A percentile compares a stretch with the other conserved stretches of the same genome.
Evolutionary conservation across 2,888 invertebrate genomes (phyloP).

Genomic region (Monopis laevigella): DNA sequence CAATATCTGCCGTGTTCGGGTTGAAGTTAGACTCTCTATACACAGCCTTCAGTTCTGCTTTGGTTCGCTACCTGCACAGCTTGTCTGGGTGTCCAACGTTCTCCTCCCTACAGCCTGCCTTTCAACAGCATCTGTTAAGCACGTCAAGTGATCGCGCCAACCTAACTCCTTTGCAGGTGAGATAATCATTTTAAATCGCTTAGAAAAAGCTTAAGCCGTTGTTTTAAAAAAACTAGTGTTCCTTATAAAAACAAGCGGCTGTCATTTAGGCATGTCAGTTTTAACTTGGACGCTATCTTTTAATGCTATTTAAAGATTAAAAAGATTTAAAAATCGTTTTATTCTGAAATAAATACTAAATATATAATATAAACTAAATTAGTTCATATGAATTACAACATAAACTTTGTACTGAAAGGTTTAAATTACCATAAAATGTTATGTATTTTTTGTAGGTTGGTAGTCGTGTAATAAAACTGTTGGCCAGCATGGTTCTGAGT

Average conservation of each 20-base stretch:
- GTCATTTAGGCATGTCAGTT: too few relatives aligned
- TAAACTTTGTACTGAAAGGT: background rate
- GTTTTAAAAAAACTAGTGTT: too few relatives aligned
- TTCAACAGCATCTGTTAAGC: conserved; percentile 47
- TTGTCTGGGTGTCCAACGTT: conserved; percentile 45
- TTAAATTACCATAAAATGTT: too few relatives aligned
- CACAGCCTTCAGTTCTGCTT: conserved; percentile 78
- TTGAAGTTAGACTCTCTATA: conserved; percentile 75
- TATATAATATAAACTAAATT: background rate
- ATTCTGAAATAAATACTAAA: too few relatives aligned
- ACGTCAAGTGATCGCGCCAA: conserved; percentile 42
- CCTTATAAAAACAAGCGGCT: too few relatives aligned
- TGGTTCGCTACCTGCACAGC: conserved; percentile 80
- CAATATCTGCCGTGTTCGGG: conserved; percentile 79
- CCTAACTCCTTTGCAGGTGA: conserved; percentile 52
- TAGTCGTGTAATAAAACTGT: conserved; percentile 70
- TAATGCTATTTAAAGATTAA: too few relatives aligned
- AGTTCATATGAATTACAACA: background rate
- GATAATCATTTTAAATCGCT: too few relatives aligned
- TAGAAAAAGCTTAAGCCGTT: too few relatives aligned
- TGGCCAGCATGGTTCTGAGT: conserved; percentile 85
- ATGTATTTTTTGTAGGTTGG: conserved; percentile 71
- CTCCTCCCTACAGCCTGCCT: conserved; percentile 42
- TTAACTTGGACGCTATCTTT: too few relatives aligned
- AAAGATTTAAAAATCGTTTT: too few relatives aligned